phyloP scores from a whole-genome alignment of 2,797 vertebrate species.

The Falco rusticolus region DNA sequence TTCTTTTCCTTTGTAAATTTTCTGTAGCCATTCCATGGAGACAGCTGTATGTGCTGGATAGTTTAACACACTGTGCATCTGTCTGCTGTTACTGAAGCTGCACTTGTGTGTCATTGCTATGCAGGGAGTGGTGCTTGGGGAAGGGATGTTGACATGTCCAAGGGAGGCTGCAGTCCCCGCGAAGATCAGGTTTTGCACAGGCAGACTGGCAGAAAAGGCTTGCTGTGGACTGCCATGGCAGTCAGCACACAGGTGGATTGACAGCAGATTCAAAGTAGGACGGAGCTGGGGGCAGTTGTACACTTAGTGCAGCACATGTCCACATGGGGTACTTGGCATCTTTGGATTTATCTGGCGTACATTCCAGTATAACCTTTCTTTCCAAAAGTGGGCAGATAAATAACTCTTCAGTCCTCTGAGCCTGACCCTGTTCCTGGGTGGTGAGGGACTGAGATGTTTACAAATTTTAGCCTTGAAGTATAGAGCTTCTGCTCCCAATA shows the following conservation, averaged over 20 bases:
- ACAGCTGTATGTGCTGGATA: not conserved
- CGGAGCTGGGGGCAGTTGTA: not conserved
- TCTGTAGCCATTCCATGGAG: not conserved
- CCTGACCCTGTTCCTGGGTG: not conserved
- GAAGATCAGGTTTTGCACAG: not conserved
- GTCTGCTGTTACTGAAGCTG: not conserved
- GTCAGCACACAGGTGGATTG: fast-evolving
- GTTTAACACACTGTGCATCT: not conserved
- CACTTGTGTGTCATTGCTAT: not conserved
- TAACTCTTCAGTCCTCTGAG: not conserved
- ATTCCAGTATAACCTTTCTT: not conserved
- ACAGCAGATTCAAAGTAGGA: not conserved
- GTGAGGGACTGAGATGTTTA: not conserved
- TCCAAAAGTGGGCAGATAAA: not conserved
- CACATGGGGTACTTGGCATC: not conserved
- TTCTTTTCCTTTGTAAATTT: not conserved
- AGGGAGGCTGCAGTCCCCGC: not conserved
- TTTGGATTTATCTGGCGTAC: fast-evolving
- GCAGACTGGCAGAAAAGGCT: not conserved
- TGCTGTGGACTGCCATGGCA: not conserved
- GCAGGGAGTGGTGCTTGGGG: no score
- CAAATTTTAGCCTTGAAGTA: not conserved
- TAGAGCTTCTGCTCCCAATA: not conserved
- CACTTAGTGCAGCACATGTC: fast-evolving
- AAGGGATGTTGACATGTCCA: no score